Percentiles rank a stretch among this genome's conserved stretches.
These are phyloP conservation scores for Bovichtus variegatus DNA, from an alignment of 2,797 vertebrate species.

Conservation along the genomic window DNA sequence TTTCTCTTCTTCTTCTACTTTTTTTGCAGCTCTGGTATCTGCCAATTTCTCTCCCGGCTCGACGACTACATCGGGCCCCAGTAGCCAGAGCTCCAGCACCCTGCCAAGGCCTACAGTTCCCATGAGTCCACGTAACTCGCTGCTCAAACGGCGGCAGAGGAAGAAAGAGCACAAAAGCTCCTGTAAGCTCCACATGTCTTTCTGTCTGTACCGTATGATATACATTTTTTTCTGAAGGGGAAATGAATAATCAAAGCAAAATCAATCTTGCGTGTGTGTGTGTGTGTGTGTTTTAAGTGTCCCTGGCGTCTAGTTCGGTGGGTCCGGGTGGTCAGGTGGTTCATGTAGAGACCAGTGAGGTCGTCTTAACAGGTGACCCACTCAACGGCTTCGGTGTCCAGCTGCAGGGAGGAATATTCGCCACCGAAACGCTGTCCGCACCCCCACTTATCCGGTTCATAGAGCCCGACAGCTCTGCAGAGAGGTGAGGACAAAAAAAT, in stretches of 20 bases:
- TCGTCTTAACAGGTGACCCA: constrained; percentile 91
- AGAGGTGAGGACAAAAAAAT: constrained; percentile 87
- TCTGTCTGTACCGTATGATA: background rate
- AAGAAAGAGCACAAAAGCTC: constrained; percentile 97
- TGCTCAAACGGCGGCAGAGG: constrained; percentile 92
- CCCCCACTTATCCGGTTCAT: constrained; percentile 96
- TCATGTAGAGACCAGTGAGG: constrained; percentile 93
- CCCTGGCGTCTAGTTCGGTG: constrained; percentile 93
- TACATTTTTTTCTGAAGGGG: background rate
- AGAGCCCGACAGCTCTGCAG: constrained; percentile 96
- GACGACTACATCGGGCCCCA: constrained; percentile 88
- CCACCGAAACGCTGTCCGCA: constrained; percentile 94
- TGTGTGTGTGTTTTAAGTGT: constrained; percentile 84
- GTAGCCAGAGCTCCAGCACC: constrained; percentile 92
- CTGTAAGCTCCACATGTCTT: constrained; percentile 77
- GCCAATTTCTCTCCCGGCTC: constrained; percentile 93
- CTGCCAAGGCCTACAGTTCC: constrained; percentile 90
- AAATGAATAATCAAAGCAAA: background rate
- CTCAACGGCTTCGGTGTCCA: constrained; percentile 97
- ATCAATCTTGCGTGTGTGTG: background rate
- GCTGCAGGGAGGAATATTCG: constrained; percentile 97
- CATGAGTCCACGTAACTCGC: constrained; percentile 94
- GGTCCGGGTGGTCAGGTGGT: constrained; percentile 96
- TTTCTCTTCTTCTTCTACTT: background rate
- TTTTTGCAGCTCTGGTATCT: constrained; percentile 89